Evolutionary conservation across 2,888 invertebrate genomes (phyloP).

Genomic region (Tachina grossa): DNA sequence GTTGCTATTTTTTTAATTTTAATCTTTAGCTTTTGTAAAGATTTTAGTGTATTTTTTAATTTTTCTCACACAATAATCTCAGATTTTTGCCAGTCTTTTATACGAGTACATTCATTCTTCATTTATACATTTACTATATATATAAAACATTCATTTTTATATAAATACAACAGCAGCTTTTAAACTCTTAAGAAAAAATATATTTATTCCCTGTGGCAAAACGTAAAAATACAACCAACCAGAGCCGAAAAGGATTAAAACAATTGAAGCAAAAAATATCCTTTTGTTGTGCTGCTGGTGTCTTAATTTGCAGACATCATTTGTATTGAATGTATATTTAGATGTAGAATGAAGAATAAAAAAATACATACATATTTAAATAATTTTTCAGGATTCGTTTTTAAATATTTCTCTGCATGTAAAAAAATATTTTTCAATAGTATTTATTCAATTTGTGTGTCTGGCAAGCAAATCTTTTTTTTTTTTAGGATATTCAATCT

Average conservation of each 20-base stretch:
- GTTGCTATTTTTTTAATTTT: constrained; percentile 37
- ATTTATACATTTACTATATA: constrained; percentile 15
- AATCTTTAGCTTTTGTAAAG: constrained; percentile 21
- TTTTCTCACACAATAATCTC: constrained; percentile 24
- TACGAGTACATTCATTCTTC: constrained; percentile 33
- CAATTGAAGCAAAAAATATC: constrained; percentile 10
- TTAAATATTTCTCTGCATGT: neutral
- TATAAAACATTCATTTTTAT: constrained; percentile 26
- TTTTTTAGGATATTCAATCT: constrained; percentile 9
- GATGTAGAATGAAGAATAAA: constrained; percentile 3
- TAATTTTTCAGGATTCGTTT: constrained; percentile 3
- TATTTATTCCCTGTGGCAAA: neutral
- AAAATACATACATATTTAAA: constrained; percentile 19
- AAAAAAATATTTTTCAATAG: neutral
- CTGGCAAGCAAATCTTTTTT: constrained; percentile 42
- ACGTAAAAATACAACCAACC: neutral
- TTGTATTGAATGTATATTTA: neutral
- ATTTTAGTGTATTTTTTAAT: constrained; percentile 54
- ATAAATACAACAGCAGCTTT: neutral
- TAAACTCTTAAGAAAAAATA: constrained; percentile 16
- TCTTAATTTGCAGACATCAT: constrained; percentile 62
- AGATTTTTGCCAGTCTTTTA: constrained; percentile 16
- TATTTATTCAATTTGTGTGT: constrained; percentile 53
- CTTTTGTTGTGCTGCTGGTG: constrained; percentile 49
- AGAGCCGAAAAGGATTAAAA: constrained; percentile 43